phyloP scores from a whole-genome alignment of 2,888 invertebrate species.

The Anoncus sp. region DNA sequence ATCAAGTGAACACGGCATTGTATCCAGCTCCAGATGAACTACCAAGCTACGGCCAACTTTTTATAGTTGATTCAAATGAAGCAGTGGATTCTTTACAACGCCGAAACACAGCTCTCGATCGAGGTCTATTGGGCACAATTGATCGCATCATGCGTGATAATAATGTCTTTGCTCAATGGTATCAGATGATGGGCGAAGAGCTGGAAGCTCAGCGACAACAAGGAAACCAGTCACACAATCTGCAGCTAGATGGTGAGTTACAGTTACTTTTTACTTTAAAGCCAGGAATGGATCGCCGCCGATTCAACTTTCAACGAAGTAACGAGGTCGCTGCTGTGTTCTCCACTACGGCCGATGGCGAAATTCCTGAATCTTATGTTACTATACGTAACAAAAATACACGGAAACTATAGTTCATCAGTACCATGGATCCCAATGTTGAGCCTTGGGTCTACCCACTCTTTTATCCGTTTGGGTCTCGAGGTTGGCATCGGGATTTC shows the following conservation, averaged over 20 bases:
- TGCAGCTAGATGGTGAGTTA: slow-evolving; percentile 26
- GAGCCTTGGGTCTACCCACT: slow-evolving; percentile 67
- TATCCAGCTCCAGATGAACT: slow-evolving; percentile 22
- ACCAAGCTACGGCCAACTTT: slow-evolving; percentile 64
- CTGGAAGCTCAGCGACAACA: slow-evolving; percentile 4
- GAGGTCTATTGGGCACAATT: slow-evolving; percentile 11
- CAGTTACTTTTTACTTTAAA: slow-evolving; percentile 54
- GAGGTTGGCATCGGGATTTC: slow-evolving; percentile 44
- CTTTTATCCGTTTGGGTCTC: slow-evolving; percentile 64
- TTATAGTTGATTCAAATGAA: slow-evolving; percentile 62
- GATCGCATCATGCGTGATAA: slow-evolving; percentile 29
- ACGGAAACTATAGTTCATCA: slow-evolving; percentile 54
- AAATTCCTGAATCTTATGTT: slow-evolving; percentile 62
- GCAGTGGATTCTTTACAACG: slow-evolving; percentile 14
- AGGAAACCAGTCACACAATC: neutral
- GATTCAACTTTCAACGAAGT: slow-evolving; percentile 64
- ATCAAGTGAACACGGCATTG: slow-evolving; percentile 62
- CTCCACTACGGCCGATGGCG: slow-evolving; percentile 58
- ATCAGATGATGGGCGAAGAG: slow-evolving; percentile 23
- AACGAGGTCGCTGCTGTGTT: slow-evolving; percentile 63
- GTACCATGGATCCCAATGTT: slow-evolving; percentile 65
- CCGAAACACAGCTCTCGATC: slow-evolving; percentile 38
- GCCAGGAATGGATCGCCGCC: slow-evolving; percentile 57
- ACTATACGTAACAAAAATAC: slow-evolving; percentile 59
- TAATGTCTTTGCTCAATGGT: slow-evolving; percentile 51